Evolutionary conservation across 2,888 invertebrate genomes (phyloP).

Genomic region (Didymodactylos carnosus): DNA sequence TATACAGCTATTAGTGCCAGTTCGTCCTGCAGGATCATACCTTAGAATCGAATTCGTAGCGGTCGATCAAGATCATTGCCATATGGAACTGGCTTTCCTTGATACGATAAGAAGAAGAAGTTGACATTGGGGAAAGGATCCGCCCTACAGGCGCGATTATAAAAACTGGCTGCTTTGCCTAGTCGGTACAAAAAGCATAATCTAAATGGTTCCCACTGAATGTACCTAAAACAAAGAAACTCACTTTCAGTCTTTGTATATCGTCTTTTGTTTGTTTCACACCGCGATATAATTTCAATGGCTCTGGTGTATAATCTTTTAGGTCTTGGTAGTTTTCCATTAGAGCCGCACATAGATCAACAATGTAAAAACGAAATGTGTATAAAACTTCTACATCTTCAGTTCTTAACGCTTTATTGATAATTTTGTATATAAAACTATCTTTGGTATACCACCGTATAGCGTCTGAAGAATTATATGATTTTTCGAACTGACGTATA

Average conservation of each 20-base stretch:
- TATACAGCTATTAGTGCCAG: too few species aligned
- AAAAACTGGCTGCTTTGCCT: too few species aligned
- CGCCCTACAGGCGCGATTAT: too few species aligned
- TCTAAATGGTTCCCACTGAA: too few species aligned
- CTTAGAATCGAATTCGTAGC: too few species aligned
- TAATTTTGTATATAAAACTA: not conserved
- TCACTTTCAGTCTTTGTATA: not conserved
- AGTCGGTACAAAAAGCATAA: too few species aligned
- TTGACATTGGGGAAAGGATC: too few species aligned
- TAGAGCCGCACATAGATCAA: not conserved
- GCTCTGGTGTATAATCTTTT: not conserved
- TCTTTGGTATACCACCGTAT: not conserved
- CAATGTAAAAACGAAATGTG: not conserved
- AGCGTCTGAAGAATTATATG: not conserved
- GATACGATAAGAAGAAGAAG: too few species aligned
- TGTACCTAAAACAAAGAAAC: too few species aligned
- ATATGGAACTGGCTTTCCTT: too few species aligned
- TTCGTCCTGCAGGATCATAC: too few species aligned
- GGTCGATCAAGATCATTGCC: too few species aligned
- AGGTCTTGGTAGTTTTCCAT: not conserved
- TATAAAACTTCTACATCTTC: not conserved
- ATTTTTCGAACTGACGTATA: not conserved
- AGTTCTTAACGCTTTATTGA: not conserved
- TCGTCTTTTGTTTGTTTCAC: not conserved
- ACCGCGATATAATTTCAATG: not conserved